Evolutionary conservation across 2,113 vertebrate genomes (phyloP), one percentile per base, ranked within the genome.

Genomic region (Mobula birostris): DNA sequence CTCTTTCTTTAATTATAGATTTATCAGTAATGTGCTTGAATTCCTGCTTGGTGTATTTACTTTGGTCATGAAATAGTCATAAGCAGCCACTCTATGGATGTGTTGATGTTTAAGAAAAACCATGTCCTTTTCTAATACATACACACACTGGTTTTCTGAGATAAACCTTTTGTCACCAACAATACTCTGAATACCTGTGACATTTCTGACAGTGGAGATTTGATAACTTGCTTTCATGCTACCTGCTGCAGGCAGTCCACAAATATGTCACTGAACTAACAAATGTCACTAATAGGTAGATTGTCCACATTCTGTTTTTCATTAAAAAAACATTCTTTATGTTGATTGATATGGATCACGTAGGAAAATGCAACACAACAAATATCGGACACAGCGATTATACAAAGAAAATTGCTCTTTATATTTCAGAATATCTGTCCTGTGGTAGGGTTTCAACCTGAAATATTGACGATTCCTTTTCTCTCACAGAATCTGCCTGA

Each of bases 141-240:
- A 29, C 27, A n/a, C 56, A 61, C 17, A 17, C 36, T 85, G 61
- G 29, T 88, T 63, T 88, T 66, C 85, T 5, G 63, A 88, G 85
- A 32, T 88, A 88, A 88, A 66, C 29, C 29, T 90, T 66, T 17
- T 66, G 14, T 32, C 61, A 32, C 29, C 14, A 66, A 14, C 63
- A 90, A 88, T 15, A 7, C 12, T 17, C 3, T 15, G 32, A 90
- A 12, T 36, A 90, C 2, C 3, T 58, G 27, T 88, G 83, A 17
- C 85, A 90, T 24, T 87, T 83, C 24, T 63, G 83, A 17, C 85
- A 90, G 85, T n/a, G 85, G n/a, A 90, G 85, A 27, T 58, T 29
- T 61, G 82, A 68, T 66, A 87, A 66, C 32, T 66, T 5, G 32
- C 32, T 88, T 88, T 63, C 85, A 63, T 6, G n/a, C 27, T 88